Base-by-base conservation (phyloP, 2,797 vertebrate species). In the Linurgus olivaceus region DNA sequence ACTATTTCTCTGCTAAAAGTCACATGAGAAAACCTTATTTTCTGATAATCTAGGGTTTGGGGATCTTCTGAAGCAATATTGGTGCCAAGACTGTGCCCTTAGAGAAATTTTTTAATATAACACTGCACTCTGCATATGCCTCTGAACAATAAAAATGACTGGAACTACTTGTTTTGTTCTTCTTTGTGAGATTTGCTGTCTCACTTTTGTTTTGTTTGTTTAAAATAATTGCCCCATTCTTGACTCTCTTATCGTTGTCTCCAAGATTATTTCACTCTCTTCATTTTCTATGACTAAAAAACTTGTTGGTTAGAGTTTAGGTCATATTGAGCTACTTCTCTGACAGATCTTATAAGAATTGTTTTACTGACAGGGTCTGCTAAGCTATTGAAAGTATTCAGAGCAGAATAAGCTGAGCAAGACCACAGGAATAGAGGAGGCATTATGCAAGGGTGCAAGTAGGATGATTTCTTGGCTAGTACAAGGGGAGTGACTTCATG, bases 51-150 rank as follows among this genome's bases (percentile, higher is more conserved):
- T 8, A 21, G 38, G 5, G 20, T 44, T 89, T 73, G 2, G 3
- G 8, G 17, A 47, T 31, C 28, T 70, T 82, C 40, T 73, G 47
- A 82, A 83, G 8, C 4, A 47, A 17, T 26, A 6, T 29, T 55
- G 31, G 17, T 44, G 33, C 47, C 13, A 68, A 52, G 28, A 31
- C 18, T 44, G 13, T 63, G 17, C 24, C 17, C 5, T 48, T n/a
- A 73, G 16, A n/a, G 11, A 67, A 21, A 10, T 66, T 85, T 72
- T 51, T 33, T n/a, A 58, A 8, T 48, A 6, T 51, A 70, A 35
- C 9, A 2, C 5, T 50, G 54, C 10, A 4, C 4, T 70, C 50
- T 61, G 0, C 1, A 2, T 40, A 8, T 35, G 35, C 3, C 13
- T 63, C 8, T 54, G 8, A 37, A 9, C 38, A 47, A 2, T 54